A percentile compares a stretch with the other conserved stretches of the same genome.
phyloP scores from a whole-genome alignment of 2,797 vertebrate genomes.

The Pitangus sulphuratus region DNA sequence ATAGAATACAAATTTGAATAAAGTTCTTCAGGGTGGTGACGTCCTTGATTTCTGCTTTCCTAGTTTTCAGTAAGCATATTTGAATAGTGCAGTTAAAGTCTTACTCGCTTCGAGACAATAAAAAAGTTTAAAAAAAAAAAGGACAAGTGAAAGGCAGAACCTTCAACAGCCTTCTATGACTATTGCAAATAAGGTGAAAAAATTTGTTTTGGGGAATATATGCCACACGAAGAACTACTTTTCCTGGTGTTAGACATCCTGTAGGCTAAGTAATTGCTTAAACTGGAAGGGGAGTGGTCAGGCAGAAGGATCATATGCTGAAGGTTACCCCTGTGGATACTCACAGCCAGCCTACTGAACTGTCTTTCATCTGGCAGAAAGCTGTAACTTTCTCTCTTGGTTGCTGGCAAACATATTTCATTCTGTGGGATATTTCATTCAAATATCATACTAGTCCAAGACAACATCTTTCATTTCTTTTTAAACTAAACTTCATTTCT shows the following conservation, averaged over 20 bases:
- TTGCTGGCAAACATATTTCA: slow-evolving; percentile 11
- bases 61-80: background rate
- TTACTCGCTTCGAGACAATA: background rate
- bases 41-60: background rate
- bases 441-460: background rate
- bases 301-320: background rate
- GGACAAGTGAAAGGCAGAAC: background rate
- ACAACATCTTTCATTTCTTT: background rate
- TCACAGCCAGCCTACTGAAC: background rate
- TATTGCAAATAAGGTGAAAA: background rate
- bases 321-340: background rate
- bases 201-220: background rate
- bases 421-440: background rate
- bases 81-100: background rate
- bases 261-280: background rate
- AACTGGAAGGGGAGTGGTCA: background rate
- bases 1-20: background rate
- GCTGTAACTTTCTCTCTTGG: background rate
- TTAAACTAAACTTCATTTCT: background rate
- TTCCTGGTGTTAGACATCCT: background rate
- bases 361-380: slow-evolving; percentile 20
- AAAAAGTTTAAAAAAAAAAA: background rate
- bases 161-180: background rate
- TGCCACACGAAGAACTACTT: background rate
- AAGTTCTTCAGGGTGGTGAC: background rate